Conservation (phyloP, 1,140 invertebrate genomes). For the Procambarus virginalis region DNA sequence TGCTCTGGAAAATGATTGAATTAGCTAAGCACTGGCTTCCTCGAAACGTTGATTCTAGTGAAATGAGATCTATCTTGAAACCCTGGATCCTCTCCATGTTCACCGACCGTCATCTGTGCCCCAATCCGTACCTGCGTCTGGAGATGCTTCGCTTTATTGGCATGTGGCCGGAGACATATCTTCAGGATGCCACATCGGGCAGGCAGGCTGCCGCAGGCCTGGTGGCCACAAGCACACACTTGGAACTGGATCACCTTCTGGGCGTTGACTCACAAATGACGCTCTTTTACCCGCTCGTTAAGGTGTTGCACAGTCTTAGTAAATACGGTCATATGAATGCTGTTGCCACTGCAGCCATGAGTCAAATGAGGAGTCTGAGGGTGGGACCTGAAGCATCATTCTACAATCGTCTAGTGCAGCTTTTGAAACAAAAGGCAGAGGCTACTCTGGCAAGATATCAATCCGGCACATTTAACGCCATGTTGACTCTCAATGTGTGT, state of each 20-base stretch:
- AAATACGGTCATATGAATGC: neutral
- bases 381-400: neutral
- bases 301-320: neutral
- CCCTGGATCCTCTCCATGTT: neutral
- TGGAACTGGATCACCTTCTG: neutral
- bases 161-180: neutral
- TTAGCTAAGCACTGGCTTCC: neutral
- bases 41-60: neutral
- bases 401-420: neutral
- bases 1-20: neutral
- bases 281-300: neutral
- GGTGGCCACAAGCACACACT: neutral
- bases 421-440: neutral
- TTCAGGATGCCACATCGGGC: neutral
- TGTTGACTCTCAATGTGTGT: neutral
- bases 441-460: neutral
- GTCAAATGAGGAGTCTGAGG: neutral
- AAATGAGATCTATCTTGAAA: neutral
- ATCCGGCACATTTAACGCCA: neutral
- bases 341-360: neutral
- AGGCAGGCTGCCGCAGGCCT: neutral
- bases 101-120: neutral
- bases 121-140: neutral
- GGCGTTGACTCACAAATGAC: neutral
- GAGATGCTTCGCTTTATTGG: conserved; percentile 3